Evolutionary conservation across 1,140 invertebrate genomes (phyloP), one percentile per base, ranked within the genome.

Genomic region (Rhizoglyphus robini): DNA sequence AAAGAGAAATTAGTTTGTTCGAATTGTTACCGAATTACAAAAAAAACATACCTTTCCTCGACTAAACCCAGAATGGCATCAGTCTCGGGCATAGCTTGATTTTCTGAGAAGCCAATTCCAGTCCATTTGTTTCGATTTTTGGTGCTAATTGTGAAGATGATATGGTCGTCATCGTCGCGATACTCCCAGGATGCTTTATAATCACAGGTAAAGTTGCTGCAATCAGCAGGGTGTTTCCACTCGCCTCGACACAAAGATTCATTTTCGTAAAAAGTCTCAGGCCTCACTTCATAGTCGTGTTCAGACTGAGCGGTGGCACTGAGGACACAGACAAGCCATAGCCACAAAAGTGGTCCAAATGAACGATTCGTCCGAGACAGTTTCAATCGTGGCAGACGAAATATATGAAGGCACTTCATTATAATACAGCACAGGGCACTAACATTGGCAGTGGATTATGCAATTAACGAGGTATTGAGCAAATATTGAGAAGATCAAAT

Each of bases 41-140:
- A 41, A 61, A 61, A 4, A 1, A 25, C 1, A n/a, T 49, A 49
- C 63, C 63, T 60, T 79, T 71, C 78, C 71, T 90, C 88, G 13
- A 93, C 84, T 86, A 88, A 91, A 11, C 90, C 90, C 18, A 95
- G 77, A 8, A 94, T 83, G 0, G 87, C 87, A 73, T 90, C 88
- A 0, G 85, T 86, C 78, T 88, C 83, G 5, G 84, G 81, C 90
- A 94, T 94, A 73, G 82, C 84, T 65, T 84, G 83, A 72, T 90
- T 84, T 63, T 88, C 80, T 31, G 88, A 91, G 75, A 96, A 94
- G 15, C 86, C 92, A 68, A 96, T 88, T 2, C 92, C 94, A 2
- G 91, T 94, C 94, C 94, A 97, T 15, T 82, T 81, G 66, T 90
- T 83, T 0, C 81, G 83, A 67, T 90, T 79, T 13, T 82, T 84